Conservation (phyloP, 2,888 invertebrate genomes). For the Stenchaetothrips biformis region DNA sequence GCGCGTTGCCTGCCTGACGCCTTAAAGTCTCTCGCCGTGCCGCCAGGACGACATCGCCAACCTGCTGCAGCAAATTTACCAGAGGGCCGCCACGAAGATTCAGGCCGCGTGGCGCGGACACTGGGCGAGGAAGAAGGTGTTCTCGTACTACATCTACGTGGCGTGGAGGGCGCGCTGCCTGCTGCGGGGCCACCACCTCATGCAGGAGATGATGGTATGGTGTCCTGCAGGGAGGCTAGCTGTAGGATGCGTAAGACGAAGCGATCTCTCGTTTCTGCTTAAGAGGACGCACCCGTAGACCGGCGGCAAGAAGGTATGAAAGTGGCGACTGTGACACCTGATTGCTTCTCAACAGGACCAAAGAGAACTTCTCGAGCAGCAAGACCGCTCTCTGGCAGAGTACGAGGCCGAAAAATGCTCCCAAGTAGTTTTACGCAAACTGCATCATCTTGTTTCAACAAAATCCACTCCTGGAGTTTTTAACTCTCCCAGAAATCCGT, state of each 20-base stretch:
- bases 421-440: background rate
- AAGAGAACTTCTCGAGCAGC: background rate
- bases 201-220: constrained; percentile 19
- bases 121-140: constrained; percentile 3
- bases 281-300: too few species aligned
- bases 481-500: constrained; percentile 12
- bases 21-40: too few species aligned
- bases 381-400: background rate
- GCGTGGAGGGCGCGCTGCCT: background rate
- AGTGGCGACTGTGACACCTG: too few species aligned
- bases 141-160: background rate
- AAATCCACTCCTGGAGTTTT: background rate
- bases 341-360: background rate
- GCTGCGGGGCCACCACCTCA: background rate
- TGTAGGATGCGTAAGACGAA: background rate
- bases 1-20: too few species aligned
- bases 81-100: background rate
- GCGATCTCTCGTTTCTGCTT: too few species aligned
- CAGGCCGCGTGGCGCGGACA: background rate
- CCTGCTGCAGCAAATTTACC: background rate
- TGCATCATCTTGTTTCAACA: constrained; percentile 3
- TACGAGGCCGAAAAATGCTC: background rate
- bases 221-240: background rate
- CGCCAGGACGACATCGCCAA: background rate
- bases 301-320: too few species aligned